Percentiles rank a stretch among this genome's conserved stretches.
Evolutionary conservation across 2,113 vertebrate genomes (phyloP).

Genomic region (Passer domesticus): DNA sequence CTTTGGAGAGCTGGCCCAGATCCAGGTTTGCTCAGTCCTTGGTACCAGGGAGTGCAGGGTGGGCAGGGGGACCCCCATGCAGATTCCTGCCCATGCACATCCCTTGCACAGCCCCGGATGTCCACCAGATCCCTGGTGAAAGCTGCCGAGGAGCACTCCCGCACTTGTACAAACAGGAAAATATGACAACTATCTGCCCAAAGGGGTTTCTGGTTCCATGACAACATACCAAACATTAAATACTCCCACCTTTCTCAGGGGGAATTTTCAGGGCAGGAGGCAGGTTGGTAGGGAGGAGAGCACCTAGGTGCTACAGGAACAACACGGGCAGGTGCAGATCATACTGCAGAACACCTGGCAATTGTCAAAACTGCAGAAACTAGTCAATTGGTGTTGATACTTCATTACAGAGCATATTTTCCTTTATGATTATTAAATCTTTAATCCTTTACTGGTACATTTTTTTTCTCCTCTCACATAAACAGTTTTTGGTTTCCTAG

Average conservation of each 20-base stretch:
- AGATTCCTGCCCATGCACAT: neutral
- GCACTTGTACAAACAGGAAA: neutral
- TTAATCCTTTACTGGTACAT: neutral
- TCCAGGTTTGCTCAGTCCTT: neutral
- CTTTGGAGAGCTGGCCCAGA: neutral
- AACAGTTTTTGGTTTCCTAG: neutral
- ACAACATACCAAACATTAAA: slow-evolving; percentile 1
- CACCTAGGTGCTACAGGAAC: neutral
- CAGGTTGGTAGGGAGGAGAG: neutral
- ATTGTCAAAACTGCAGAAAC: neutral
- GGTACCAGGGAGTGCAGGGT: neutral
- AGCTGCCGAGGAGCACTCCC: neutral
- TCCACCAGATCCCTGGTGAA: neutral
- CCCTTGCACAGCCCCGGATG: neutral
- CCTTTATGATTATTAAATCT: slow-evolving; percentile 7
- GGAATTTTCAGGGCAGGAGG: neutral
- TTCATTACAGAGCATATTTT: slow-evolving; percentile 8
- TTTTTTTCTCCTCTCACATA: neutral
- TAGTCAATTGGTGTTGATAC: neutral
- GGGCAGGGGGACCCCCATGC: neutral
- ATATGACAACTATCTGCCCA: neutral
- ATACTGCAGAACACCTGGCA: neutral
- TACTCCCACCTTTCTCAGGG: neutral
- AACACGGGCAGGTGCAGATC: neutral
- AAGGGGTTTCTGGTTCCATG: slow-evolving; percentile 35